These are phyloP conservation scores for Polyodon spathula DNA, from an alignment of 2,113 vertebrate species.

Conservation along the genomic window DNA sequence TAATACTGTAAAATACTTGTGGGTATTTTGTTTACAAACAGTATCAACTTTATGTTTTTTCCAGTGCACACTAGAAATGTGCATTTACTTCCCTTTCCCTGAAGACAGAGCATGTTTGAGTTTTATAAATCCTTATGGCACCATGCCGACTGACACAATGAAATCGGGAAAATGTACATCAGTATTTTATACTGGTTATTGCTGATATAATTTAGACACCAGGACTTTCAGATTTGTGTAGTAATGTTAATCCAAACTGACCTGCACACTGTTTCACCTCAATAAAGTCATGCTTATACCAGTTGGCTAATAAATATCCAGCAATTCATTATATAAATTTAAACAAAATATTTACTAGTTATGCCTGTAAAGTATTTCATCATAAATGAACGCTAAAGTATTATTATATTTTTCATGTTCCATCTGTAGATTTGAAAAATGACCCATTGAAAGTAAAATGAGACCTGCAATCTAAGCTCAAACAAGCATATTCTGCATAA, in stretches of 20 bases:
- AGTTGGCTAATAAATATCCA: no score
- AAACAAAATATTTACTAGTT: no score
- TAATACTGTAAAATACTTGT: constrained; percentile 39
- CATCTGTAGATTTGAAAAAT: no score
- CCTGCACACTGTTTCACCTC: constrained; percentile 51
- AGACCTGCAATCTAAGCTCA: no score
- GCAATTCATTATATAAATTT: no score
- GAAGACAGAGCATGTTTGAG: constrained; percentile 52
- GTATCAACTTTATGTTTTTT: constrained; percentile 53
- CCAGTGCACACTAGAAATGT: constrained; percentile 50
- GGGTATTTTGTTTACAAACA: constrained; percentile 53
- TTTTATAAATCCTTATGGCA: constrained; percentile 58
- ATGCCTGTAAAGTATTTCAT: no score
- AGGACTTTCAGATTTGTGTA: constrained; percentile 46
- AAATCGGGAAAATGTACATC: constrained; percentile 48
- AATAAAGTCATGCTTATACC: constrained; percentile 9
- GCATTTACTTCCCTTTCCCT: constrained; percentile 33
- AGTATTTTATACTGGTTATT: constrained; percentile 33
- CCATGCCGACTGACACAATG: constrained; percentile 45
- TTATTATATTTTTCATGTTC: no score
- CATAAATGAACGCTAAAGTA: no score
- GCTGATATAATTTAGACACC: constrained; percentile 56
- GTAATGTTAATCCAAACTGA: constrained; percentile 51
- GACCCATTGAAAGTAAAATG: no score
- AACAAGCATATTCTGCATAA: constrained; percentile 3